These are phyloP conservation scores for Parambassis ranga DNA, from an alignment of 2,797 vertebrate species.

Conservation along the genomic window DNA sequence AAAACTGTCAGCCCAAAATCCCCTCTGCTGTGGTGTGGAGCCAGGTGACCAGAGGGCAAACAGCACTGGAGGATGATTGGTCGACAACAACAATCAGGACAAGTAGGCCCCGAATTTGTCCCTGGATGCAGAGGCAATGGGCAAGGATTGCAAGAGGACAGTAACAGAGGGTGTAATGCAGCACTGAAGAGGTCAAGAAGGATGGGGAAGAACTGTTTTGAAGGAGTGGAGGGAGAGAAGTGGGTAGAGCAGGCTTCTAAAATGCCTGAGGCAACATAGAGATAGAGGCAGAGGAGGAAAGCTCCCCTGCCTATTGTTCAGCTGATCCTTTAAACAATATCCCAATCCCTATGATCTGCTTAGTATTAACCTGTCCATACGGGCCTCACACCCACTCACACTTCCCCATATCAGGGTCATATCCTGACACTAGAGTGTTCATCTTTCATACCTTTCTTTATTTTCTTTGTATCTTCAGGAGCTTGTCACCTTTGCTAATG, in stretches of 20 bases:
- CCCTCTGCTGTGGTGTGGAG: conserved; percentile 60
- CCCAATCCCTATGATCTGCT: conserved; percentile 65
- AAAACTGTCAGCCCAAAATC: conserved; percentile 69
- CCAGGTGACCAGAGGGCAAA: conserved; percentile 72
- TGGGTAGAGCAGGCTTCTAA: conserved; percentile 26
- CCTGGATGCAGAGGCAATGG: conserved; percentile 28
- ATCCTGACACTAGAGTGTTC: background rate
- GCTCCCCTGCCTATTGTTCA: conserved; percentile 76
- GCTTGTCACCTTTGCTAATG: too few relatives aligned
- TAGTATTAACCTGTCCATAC: conserved; percentile 43
- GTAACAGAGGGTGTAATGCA: conserved; percentile 37
- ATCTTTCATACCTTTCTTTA: conserved; percentile 3
- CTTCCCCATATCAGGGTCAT: conserved; percentile 4
- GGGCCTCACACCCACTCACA: background rate
- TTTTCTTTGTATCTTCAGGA: conserved; percentile 20
- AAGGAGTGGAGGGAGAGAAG: conserved; percentile 31
- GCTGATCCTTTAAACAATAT: conserved; percentile 73
- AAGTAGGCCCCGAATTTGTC: conserved; percentile 54
- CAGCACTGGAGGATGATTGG: conserved; percentile 54
- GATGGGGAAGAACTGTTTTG: conserved; percentile 34
- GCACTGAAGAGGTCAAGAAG: conserved; percentile 42
- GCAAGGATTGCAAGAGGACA: conserved; percentile 34
- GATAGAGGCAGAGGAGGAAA: conserved; percentile 29
- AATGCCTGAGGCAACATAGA: conserved; percentile 61
- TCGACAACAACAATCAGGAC: conserved; percentile 52